Evolutionary conservation across 2,888 invertebrate species (phyloP).

Genomic region (Epiblema foenella): DNA sequence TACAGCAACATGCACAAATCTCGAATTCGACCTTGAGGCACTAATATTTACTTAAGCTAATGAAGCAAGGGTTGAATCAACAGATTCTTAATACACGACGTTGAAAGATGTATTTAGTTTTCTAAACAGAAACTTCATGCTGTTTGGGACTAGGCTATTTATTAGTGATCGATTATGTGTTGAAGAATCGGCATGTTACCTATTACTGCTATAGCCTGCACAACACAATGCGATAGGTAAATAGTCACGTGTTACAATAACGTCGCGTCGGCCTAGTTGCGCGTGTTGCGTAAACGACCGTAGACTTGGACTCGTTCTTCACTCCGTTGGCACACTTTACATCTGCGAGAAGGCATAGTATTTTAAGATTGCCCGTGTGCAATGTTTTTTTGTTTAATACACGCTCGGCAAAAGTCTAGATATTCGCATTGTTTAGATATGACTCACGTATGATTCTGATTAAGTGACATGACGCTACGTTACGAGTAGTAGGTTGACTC

Average conservation of each 20-base stretch:
- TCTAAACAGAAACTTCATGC: not conserved
- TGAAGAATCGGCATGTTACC: not conserved
- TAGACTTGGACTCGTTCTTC: slow-evolving; percentile 79
- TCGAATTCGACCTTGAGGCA: too few relatives aligned
- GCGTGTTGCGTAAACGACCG: slow-evolving; percentile 77
- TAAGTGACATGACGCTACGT: not conserved
- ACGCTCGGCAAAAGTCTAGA: not conserved
- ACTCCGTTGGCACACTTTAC: slow-evolving; percentile 63
- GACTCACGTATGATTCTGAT: not conserved
- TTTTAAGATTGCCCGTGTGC: slow-evolving; percentile 12
- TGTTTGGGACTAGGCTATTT: not conserved
- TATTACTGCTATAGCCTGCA: slow-evolving; percentile 9
- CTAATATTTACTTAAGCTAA: too few relatives aligned
- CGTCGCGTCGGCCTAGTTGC: slow-evolving; percentile 76
- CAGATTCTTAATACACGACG: too few relatives aligned
- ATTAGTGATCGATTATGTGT: not conserved
- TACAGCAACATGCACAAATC: too few relatives aligned
- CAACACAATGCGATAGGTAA: slow-evolving; percentile 25
- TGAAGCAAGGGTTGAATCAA: too few relatives aligned
- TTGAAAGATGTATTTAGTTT: not conserved
- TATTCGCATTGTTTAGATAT: not conserved
- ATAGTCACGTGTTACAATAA: slow-evolving; percentile 57
- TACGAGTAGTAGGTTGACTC: not conserved
- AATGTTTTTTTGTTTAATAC: not conserved
- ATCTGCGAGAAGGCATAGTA: slow-evolving; percentile 25